phyloP scores from a whole-genome alignment of 2,113 vertebrate species.

The Brachypodius melanocephalos region DNA sequence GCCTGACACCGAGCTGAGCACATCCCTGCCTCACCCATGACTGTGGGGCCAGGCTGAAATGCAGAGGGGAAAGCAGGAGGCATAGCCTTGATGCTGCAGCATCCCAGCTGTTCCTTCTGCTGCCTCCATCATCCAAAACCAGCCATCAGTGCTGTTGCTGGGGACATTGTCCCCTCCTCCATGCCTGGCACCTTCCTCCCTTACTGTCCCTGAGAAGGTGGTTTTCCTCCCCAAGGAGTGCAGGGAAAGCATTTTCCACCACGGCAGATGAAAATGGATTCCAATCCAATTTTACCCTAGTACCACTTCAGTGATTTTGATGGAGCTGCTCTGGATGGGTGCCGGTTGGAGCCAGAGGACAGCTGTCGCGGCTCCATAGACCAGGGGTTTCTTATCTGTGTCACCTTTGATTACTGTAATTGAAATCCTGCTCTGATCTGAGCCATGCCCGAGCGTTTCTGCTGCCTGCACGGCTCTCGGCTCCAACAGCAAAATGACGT shows the following conservation, averaged over 20 bases:
- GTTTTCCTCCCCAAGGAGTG: neutral
- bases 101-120: neutral
- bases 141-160: neutral
- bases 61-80: neutral
- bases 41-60: neutral
- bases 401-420: conserved; percentile 64
- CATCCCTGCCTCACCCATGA: neutral
- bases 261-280: conserved; percentile 24
- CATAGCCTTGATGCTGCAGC: neutral
- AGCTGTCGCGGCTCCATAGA: conserved; percentile 37
- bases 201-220: neutral
- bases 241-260: conserved; percentile 15
- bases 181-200: neutral
- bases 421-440: conserved; percentile 65
- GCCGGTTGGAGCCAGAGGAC: conserved; percentile 55
- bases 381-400: conserved; percentile 59
- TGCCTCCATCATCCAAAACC: neutral
- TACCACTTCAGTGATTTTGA: conserved; percentile 57
- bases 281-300: conserved; percentile 56
- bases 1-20: fast-evolving
- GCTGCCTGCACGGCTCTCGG: conserved; percentile 11
- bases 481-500: conserved; percentile 15
- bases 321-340: conserved; percentile 48
- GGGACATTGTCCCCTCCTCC: neutral
- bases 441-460: neutral